Conservation (phyloP, 2,797 vertebrate genomes). For the Rhabdomys pumilio region DNA sequence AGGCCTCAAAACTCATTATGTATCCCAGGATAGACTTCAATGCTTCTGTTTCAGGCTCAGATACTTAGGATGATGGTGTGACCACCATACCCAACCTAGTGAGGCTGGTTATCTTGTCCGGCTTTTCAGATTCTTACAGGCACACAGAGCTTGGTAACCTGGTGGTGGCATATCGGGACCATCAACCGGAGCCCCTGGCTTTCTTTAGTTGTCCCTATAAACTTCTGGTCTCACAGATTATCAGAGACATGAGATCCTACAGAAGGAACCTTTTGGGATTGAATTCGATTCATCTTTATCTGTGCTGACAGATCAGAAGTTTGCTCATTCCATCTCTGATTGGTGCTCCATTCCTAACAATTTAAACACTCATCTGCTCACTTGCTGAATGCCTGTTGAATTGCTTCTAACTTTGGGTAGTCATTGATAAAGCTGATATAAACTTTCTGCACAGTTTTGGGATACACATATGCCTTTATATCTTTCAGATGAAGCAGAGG, state of each 20-base stretch:
- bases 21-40: background rate
- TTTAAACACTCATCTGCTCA: background rate
- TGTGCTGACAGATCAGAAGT: fast-evolving
- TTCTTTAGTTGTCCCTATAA: background rate
- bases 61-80: background rate
- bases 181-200: background rate
- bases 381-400: background rate
- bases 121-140: background rate
- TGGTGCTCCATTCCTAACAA: background rate
- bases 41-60: background rate
- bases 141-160: background rate
- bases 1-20: background rate
- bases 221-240: background rate
- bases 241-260: too few relatives aligned
- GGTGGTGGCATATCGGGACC: background rate
- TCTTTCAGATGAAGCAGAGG: background rate
- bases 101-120: background rate
- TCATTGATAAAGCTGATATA: background rate
- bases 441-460: background rate
- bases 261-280: background rate
- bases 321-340: background rate
- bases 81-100: too few relatives aligned
- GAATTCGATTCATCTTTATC: background rate
- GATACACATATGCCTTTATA: background rate
- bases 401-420: background rate